These are phyloP conservation scores for Zeugodacus cucurbitae DNA, from an alignment of 1,140 invertebrate genomes.

Conservation along the genomic window DNA sequence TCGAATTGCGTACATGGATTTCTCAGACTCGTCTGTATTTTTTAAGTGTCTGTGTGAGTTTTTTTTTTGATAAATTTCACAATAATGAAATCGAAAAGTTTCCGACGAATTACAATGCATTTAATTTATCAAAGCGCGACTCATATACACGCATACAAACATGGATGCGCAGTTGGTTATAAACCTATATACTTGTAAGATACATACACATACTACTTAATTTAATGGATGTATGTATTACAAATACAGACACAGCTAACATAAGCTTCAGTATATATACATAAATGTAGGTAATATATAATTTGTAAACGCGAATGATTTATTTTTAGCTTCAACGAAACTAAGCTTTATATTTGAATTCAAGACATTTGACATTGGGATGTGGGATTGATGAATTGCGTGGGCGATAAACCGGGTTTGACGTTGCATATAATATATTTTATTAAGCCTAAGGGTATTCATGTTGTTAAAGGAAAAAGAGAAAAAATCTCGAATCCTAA, in stretches of 20 bases:
- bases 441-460: neutral
- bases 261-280: neutral
- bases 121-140: neutral
- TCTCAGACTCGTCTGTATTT: neutral
- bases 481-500: neutral
- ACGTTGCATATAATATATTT: neutral
- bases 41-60: too few species aligned
- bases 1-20: neutral
- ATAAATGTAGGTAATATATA: neutral
- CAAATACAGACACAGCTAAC: neutral
- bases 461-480: neutral
- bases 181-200: neutral
- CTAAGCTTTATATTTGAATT: neutral
- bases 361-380: neutral
- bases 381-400: neutral
- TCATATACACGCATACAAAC: neutral
- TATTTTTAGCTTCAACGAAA: neutral
- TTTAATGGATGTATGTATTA: neutral
- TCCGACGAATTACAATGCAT: neutral
- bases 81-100: constrained; percentile 29
- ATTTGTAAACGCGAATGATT: neutral
- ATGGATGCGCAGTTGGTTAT: neutral
- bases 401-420: neutral
- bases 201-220: neutral
- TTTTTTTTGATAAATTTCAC: neutral